Percentiles rank a stretch among this genome's conserved stretches.
Evolutionary conservation across 2,797 vertebrate genomes (phyloP).

Genomic region (Esox lucius): DNA sequence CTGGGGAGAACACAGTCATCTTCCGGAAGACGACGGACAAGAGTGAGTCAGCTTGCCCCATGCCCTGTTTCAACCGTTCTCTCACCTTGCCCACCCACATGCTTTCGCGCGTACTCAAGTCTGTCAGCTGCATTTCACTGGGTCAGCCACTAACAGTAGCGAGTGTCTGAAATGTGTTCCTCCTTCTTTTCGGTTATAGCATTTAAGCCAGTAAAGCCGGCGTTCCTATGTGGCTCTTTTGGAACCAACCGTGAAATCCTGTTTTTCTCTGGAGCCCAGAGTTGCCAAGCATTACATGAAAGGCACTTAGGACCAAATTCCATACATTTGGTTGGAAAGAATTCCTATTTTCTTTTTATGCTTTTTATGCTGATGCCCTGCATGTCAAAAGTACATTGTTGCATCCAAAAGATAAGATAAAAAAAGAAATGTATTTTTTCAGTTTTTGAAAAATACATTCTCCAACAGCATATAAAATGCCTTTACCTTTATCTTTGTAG

Average conservation of each 20-base stretch:
- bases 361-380: neutral
- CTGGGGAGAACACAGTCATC: constrained; percentile 80
- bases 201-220: neutral
- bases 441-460: no score
- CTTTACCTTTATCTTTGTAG: no score
- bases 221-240: neutral
- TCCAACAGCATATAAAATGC: no score
- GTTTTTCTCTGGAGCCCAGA: neutral
- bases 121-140: constrained; percentile 27
- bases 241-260: neutral
- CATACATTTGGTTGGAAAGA: neutral
- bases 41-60: constrained; percentile 69
- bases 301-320: neutral
- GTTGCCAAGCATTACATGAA: neutral
- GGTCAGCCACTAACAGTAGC: constrained; percentile 46
- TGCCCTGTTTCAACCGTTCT: constrained; percentile 25
- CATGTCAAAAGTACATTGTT: neutral
- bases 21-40: constrained; percentile 85
- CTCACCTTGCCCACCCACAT: constrained; percentile 34
- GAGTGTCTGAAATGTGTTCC: constrained; percentile 57
- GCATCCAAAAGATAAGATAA: no score
- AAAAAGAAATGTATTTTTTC: no score
- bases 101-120: neutral
- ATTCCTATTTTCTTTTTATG: neutral
- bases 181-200: constrained; percentile 39